Conservation (phyloP, 2,797 vertebrate species). For the Argentina silus region DNA sequence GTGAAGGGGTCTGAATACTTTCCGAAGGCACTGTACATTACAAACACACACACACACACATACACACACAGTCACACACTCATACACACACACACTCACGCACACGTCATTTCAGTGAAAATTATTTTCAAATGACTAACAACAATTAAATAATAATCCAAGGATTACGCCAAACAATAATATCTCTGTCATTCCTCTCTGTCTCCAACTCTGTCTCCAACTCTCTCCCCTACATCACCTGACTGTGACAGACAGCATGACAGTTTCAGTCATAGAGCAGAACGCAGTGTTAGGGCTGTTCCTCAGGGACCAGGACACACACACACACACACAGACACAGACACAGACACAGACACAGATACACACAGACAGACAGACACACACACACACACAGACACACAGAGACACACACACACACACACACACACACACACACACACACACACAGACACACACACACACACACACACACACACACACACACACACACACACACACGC, state of each 20-base stretch:
- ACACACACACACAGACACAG: background rate
- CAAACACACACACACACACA: background rate
- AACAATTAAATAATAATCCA: slow-evolving; percentile 1
- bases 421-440: slow-evolving; percentile 1
- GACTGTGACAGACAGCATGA: too few species aligned
- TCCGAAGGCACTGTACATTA: too few species aligned
- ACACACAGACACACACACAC: background rate
- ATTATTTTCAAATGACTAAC: slow-evolving; percentile 32
- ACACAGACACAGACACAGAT: too few species aligned
- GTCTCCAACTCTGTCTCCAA: background rate
- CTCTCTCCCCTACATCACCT: too few species aligned
- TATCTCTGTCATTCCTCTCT: too few species aligned
- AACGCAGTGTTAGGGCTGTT: slow-evolving; percentile 63
- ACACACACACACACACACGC: background rate
- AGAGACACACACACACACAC: slow-evolving; percentile 2
- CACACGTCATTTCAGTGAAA: too few species aligned
- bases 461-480: background rate
- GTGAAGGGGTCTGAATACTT: too few species aligned
- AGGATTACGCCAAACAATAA: background rate
- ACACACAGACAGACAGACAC: too few species aligned
- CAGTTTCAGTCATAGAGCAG: slow-evolving; percentile 37
- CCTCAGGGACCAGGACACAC: slow-evolving; percentile 25
- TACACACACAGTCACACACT: background rate
- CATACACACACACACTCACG: background rate
- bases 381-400: background rate